These are phyloP conservation scores for Ephestia elutella DNA, from an alignment of 1,140 invertebrate species.

Conservation along the genomic window DNA sequence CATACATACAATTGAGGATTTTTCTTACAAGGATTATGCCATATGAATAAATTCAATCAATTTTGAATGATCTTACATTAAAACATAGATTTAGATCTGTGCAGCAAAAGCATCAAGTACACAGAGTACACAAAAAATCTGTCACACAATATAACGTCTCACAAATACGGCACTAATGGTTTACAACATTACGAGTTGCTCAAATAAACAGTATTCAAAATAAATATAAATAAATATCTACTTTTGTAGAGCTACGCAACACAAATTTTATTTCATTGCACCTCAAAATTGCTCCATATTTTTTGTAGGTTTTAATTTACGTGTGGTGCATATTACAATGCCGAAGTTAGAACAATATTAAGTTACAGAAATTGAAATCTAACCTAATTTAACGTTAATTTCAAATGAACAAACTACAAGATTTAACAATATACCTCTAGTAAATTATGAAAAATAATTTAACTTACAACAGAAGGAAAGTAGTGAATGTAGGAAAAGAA, in stretches of 20 bases:
- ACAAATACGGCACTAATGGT: no score
- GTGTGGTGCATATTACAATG: background rate
- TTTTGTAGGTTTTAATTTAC: background rate
- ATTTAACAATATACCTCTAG: background rate
- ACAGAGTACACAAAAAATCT: no score
- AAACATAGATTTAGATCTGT: no score
- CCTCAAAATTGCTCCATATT: constrained; percentile 1
- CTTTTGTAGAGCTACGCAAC: background rate
- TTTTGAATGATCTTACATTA: no score
- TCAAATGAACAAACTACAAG: constrained; percentile 2
- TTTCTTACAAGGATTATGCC: no score
- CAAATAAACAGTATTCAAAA: background rate
- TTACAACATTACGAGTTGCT: no score
- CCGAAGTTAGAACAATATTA: background rate
- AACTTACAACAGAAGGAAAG: constrained; percentile 4
- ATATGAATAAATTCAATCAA: no score
- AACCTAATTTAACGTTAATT: background rate
- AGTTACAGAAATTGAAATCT: background rate
- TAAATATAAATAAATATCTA: background rate
- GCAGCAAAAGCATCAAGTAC: no score
- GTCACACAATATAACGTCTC: no score
- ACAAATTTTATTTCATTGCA: background rate
- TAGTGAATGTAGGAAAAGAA: background rate
- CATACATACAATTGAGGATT: no score
- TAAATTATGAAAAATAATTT: constrained; percentile 1